phyloP scores from a whole-genome alignment of 2,113 vertebrate genomes.

The Malurus alboscapulatus region DNA sequence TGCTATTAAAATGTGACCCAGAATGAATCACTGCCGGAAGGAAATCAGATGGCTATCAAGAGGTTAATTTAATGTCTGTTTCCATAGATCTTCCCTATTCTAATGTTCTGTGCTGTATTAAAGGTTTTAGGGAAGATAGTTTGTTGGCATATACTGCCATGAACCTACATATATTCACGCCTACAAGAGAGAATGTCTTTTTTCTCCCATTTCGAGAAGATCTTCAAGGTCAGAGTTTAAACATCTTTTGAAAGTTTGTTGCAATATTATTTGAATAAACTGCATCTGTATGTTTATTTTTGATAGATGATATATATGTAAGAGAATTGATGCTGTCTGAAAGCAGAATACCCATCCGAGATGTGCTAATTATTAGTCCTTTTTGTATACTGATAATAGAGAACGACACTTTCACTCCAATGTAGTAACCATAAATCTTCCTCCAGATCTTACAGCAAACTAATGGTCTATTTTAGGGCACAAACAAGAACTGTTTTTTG shows the following conservation, averaged over 20 bases:
- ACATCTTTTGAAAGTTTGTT: neutral
- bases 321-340: neutral
- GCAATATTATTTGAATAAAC: neutral
- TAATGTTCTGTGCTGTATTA: neutral
- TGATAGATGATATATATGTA: neutral
- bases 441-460: neutral
- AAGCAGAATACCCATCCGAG: neutral
- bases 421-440: neutral
- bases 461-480: neutral
- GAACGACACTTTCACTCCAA: neutral
- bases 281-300: neutral
- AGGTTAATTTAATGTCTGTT: conserved; percentile 12
- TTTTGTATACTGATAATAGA: neutral
- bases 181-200: neutral
- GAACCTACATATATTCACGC: neutral
- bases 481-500: neutral
- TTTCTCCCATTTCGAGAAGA: neutral
- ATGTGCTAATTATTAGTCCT: neutral
- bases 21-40: neutral
- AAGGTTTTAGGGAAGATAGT: neutral
- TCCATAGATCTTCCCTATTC: neutral
- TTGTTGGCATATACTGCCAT: neutral
- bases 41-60: neutral
- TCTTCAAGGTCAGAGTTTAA: neutral
- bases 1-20: neutral